phyloP scores from a whole-genome alignment of 2,113 vertebrate species.

The Capreolus pygargus region DNA sequence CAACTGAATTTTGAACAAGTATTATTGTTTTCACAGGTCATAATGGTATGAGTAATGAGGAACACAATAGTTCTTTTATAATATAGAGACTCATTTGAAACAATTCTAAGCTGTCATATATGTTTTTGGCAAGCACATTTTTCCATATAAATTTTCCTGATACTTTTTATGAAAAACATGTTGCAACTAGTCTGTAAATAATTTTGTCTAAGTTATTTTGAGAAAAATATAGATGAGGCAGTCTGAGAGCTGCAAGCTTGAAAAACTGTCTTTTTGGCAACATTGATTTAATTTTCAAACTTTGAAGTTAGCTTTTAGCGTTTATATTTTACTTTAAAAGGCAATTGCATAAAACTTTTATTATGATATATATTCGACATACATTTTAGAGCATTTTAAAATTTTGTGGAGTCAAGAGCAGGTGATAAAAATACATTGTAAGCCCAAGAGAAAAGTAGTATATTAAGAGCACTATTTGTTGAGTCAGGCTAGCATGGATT shows the following conservation, averaged over 20 bases:
- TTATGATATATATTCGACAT: background rate
- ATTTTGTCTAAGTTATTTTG: background rate
- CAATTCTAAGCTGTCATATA: background rate
- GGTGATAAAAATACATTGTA: background rate
- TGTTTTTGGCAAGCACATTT: background rate
- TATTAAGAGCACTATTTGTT: background rate
- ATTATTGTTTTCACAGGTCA: background rate
- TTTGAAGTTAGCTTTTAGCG: background rate
- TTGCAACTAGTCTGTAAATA: background rate
- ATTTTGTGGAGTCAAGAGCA: background rate
- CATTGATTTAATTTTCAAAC: background rate
- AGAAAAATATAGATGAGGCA: background rate
- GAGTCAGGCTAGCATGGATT: background rate
- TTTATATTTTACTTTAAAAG: background rate
- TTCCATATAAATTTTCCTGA: background rate
- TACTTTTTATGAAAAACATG: background rate
- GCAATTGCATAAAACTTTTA: background rate
- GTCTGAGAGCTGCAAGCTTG: background rate
- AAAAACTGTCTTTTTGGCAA: background rate
- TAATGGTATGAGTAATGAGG: background rate
- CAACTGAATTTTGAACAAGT: conserved; percentile 27
- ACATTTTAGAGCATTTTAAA: background rate
- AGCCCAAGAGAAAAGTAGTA: background rate
- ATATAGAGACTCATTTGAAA: conserved; percentile 13
- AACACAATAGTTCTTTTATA: conserved; percentile 17